Evolutionary conservation across 2,888 invertebrate genomes (phyloP).

Genomic region (Nemurella pictetii): DNA sequence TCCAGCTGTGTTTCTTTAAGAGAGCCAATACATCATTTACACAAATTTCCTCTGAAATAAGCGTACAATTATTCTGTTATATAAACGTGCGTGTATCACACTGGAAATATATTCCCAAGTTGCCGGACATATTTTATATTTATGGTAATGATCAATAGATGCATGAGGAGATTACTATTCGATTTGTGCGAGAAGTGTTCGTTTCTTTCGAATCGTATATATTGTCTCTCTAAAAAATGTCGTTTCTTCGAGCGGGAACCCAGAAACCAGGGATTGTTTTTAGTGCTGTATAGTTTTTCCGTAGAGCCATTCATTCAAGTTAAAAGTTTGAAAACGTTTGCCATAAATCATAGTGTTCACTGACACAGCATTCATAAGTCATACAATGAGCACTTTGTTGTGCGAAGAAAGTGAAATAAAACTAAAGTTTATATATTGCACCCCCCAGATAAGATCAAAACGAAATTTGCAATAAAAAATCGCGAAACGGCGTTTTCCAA

Average conservation of each 20-base stretch:
- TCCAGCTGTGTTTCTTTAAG: neutral
- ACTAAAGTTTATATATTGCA: slow-evolving; percentile 2
- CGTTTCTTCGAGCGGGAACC: no score
- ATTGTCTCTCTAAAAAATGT: neutral
- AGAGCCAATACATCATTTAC: neutral
- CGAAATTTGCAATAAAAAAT: slow-evolving; percentile 27
- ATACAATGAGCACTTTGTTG: slow-evolving; percentile 16
- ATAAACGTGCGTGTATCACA: neutral
- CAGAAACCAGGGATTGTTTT: neutral
- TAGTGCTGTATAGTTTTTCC: neutral
- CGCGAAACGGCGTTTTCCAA: neutral
- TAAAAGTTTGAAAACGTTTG: neutral
- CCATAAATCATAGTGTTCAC: slow-evolving; percentile 20
- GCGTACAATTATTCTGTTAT: neutral
- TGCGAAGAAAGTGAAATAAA: slow-evolving; percentile 31
- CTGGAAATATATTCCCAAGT: neutral
- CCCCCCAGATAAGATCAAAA: slow-evolving; percentile 6
- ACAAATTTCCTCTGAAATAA: neutral
- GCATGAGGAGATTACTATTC: neutral
- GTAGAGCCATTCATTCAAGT: neutral
- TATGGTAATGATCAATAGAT: neutral
- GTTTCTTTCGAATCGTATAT: neutral
- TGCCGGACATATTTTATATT: neutral
- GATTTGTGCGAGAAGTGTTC: neutral
- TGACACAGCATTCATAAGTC: slow-evolving; percentile 16